A percentile compares a stretch with the other conserved stretches of the same genome.
These are phyloP conservation scores for Macrocentrus cingulum DNA, from an alignment of 1,140 invertebrate genomes.

Conservation along the genomic window DNA sequence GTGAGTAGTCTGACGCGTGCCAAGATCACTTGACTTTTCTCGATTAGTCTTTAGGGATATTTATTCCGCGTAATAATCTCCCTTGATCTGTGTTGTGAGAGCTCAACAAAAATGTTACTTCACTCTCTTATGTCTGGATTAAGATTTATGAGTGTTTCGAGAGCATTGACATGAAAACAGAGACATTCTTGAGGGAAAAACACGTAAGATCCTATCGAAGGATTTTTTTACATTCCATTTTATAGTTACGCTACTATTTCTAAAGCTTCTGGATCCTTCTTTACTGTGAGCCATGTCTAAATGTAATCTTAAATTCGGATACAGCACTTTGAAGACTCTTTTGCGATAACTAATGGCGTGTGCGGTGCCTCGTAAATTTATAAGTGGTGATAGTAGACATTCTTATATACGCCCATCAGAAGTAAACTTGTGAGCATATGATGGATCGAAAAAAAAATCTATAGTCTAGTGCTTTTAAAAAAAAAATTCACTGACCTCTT, in stretches of 20 bases:
- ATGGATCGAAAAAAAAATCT: not conserved
- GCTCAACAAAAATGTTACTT: not conserved
- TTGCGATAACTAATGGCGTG: constrained; percentile 41
- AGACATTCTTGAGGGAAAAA: no score
- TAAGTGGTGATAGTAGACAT: not conserved
- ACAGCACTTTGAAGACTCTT: constrained; percentile 33
- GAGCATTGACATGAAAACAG: no score
- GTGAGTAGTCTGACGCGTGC: not conserved
- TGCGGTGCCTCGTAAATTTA: not conserved
- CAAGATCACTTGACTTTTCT: constrained; percentile 9
- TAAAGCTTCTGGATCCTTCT: no score
- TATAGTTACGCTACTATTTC: no score
- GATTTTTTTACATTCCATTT: no score
- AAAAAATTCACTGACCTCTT: no score
- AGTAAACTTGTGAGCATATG: not conserved
- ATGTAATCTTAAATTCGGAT: not conserved
- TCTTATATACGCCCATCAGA: not conserved
- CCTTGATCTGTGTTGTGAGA: no score
- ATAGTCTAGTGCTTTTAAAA: no score
- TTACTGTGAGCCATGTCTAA: no score
- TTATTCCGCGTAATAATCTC: not conserved
- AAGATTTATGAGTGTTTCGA: not conserved
- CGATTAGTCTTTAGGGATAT: constrained; percentile 7
- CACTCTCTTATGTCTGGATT: not conserved
- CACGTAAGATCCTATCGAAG: no score